A percentile compares a stretch with the other conserved stretches of the same genome.
Conservation (phyloP, 2,113 vertebrate genomes). For the Promerops cafer region DNA sequence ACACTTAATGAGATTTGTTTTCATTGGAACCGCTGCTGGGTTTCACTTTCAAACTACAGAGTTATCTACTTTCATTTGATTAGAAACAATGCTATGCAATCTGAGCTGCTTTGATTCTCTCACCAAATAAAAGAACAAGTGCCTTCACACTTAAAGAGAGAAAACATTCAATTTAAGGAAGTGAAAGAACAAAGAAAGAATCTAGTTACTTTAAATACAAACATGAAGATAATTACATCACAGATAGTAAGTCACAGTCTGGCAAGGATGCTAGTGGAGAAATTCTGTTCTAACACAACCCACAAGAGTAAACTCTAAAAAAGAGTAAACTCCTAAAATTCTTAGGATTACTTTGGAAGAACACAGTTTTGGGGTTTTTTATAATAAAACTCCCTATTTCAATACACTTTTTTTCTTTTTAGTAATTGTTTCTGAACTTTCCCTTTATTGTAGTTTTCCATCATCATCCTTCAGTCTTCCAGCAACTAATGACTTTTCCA, state of each 20-base stretch:
- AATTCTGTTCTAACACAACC: background rate
- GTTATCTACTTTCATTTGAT: slow-evolving; percentile 59
- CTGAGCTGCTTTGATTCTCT: slow-evolving; percentile 36
- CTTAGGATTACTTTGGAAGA: background rate
- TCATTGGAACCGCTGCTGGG: slow-evolving; percentile 28
- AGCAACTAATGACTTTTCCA: background rate
- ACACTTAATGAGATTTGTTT: slow-evolving; percentile 53
- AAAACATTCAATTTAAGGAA: slow-evolving; percentile 39
- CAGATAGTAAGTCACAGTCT: slow-evolving; percentile 5
- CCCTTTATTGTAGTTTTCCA: slow-evolving; percentile 7
- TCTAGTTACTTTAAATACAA: slow-evolving; percentile 22
- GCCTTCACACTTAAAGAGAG: background rate
- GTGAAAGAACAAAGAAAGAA: slow-evolving; percentile 42
- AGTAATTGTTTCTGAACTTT: background rate
- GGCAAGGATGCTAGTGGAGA: background rate
- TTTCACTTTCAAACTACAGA: slow-evolving; percentile 50
- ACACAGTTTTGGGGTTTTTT: background rate
- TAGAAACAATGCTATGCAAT: slow-evolving; percentile 49
- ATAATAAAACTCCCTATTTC: background rate
- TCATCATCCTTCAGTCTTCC: background rate
- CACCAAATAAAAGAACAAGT: slow-evolving; percentile 37
- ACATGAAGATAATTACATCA: slow-evolving; percentile 24
- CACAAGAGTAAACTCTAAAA: too few species aligned
- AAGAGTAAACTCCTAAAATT: too few species aligned
- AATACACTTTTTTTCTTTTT: background rate